Evolutionary conservation across 30 jellyfish, hydroid and myxozoan species (phyloP).

Genomic region (Cassiopea xamachana): DNA sequence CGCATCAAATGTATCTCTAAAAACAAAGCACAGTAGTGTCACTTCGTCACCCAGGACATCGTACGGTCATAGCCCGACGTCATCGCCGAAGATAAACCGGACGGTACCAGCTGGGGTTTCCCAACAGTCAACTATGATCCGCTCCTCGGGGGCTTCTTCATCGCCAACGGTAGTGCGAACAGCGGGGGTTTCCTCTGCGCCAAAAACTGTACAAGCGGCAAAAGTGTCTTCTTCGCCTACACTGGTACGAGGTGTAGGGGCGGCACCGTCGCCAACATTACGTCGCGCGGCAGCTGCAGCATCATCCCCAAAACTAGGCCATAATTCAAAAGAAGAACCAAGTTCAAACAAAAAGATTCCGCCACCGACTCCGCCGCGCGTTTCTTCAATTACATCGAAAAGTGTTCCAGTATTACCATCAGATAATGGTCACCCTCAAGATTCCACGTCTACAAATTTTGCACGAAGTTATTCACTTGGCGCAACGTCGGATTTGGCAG

Average conservation of each 20-base stretch:
- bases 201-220: slow-evolving; percentile 6
- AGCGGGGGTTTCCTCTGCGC: slow-evolving; percentile 13
- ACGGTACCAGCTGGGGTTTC: slow-evolving; percentile 12
- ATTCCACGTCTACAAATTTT: slow-evolving; percentile 9
- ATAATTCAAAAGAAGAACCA: neutral
- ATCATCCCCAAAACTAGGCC: neutral
- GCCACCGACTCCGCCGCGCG: slow-evolving; percentile 99
- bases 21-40: slow-evolving; percentile 11
- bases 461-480: slow-evolving; percentile 68
- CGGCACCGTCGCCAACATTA: neutral
- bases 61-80: slow-evolving; percentile 19
- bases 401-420: slow-evolving; percentile 77
- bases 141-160: neutral
- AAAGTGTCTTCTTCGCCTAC: slow-evolving; percentile 3
- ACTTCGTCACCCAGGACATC: neutral
- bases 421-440: slow-evolving; percentile 21
- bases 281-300: neutral
- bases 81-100: slow-evolving; percentile 22
- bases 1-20: slow-evolving; percentile 35
- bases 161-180: neutral
- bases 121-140: slow-evolving; percentile 2
- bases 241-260: neutral
- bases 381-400: slow-evolving; percentile 70
- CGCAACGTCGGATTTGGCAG: slow-evolving; percentile 46
- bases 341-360: slow-evolving; percentile 68